Evolutionary conservation across 1,140 invertebrate genomes (phyloP), one percentile per base, ranked within the genome.

Genomic region (Xylocopa sonorina): DNA sequence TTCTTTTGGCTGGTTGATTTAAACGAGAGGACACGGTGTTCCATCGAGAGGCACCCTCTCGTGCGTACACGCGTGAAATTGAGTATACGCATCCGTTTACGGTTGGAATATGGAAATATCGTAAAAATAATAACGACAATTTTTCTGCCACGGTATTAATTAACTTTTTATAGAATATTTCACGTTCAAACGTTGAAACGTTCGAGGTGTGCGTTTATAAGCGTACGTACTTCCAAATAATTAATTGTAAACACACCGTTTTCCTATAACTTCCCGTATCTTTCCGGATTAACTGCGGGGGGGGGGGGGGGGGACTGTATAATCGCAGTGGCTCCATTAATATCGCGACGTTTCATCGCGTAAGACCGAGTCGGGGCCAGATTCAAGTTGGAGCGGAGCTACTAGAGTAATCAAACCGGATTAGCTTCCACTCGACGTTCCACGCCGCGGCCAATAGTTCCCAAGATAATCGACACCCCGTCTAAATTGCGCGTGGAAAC

Each of bases 401-500:
- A 53, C n/a, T n/a, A 12, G n/a, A 18, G n/a, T 53, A 53, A 41
- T 53, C 50, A 41, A 55, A 68, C 14, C 24, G n/a, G 46, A 66
- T 48, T 48, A 29, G 6, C 63, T 34, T 32, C 3, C 7, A 27
- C 4, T 55, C n/a, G 51, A 55, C 24, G 58, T 41, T 10, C 2
- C 7, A 2, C 10, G 53, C 16, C 5, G 0, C 41, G 43, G 16
- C 16, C 29, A 21, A 66, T 53, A 43, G 38, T 66, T 53, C 7
- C 18, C 38, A 7, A 38, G 34, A 41, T 38, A 75, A 60, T 51
- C 60, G 24, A 32, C 43, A 50, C 34, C 9, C 27, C 34, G 32
- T 66, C 48, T 29, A 64, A 55, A 75, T 66, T 21, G 27, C 50
- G 16, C 24, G 9, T 21, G 27, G n/a, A 53, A 51, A 50, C 46